Percentiles rank a stretch among this genome's conserved stretches.
Evolutionary conservation across 1,140 invertebrate genomes (phyloP).

Genomic region (Physella acuta): DNA sequence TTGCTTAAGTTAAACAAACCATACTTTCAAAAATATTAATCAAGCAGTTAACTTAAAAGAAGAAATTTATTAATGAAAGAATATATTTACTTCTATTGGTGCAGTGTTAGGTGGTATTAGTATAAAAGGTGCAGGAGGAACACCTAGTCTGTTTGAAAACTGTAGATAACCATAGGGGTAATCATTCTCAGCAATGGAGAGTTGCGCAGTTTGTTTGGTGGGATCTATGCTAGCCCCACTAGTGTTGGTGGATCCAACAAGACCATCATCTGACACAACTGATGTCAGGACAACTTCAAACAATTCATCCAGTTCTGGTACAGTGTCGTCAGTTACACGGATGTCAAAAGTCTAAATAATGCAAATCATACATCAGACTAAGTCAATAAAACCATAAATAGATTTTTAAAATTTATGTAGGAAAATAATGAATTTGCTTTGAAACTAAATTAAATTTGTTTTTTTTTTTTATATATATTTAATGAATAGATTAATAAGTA

Average conservation of each 20-base stretch:
- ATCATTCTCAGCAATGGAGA: conserved; percentile 50
- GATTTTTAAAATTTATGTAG: no score
- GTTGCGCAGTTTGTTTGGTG: conserved; percentile 12
- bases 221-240: conserved; percentile 58
- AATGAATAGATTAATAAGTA: no score
- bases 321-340: conserved; percentile 43
- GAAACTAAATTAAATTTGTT: no score
- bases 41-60: no score
- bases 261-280: conserved; percentile 43
- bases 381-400: no score
- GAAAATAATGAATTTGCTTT: no score
- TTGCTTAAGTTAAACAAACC: no score
- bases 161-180: conserved; percentile 54
- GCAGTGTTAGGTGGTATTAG: conserved; percentile 37
- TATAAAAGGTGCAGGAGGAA: conserved; percentile 33
- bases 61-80: no score
- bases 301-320: conserved; percentile 49
- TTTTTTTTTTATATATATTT: no score
- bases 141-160: conserved; percentile 36
- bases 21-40: no score
- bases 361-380: no score
- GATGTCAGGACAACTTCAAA: conserved; percentile 44
- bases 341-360: conserved; percentile 45
- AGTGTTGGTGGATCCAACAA: conserved; percentile 47
- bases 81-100: no score